These are phyloP conservation scores for Colinus virginianus DNA, from an alignment of 2,113 vertebrate genomes.

Conservation along the genomic window DNA sequence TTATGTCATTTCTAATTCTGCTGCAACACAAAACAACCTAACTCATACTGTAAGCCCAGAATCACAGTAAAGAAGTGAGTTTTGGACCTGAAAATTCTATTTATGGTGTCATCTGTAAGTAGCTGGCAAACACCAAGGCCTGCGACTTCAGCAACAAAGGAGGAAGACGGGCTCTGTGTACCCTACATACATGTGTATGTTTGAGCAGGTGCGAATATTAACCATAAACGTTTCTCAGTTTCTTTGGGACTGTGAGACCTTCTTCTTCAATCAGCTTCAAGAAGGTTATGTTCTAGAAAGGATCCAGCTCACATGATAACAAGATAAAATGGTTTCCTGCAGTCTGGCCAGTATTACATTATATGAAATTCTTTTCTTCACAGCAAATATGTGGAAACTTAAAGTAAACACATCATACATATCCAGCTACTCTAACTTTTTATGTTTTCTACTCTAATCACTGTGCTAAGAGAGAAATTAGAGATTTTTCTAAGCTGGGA, in stretches of 20 bases:
- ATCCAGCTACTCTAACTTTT: not conserved
- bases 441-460: not conserved
- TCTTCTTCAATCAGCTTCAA: slow-evolving; percentile 20
- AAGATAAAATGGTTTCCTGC: not conserved
- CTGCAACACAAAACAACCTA: not conserved
- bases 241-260: slow-evolving; percentile 32
- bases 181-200: slow-evolving; percentile 32
- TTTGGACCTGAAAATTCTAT: slow-evolving; percentile 18
- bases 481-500: not conserved
- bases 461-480: not conserved
- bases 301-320: slow-evolving; percentile 2
- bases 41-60: not conserved
- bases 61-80: slow-evolving; percentile 16
- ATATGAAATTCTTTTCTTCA: not conserved
- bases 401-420: not conserved
- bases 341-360: slow-evolving; percentile 2
- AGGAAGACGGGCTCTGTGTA: slow-evolving; percentile 2
- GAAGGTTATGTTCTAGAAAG: not conserved
- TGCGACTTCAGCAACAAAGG: not conserved
- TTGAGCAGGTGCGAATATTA: slow-evolving; percentile 68
- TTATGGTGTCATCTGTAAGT: slow-evolving; percentile 18
- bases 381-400: not conserved
- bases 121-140: slow-evolving; percentile 28
- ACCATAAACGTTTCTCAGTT: slow-evolving; percentile 56
- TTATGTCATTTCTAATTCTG: not conserved